Percentiles rank a stretch among this genome's conserved stretches.
phyloP scores from a whole-genome alignment of 53 echinoderm and acorn worm genomes.

The Holothuria leucospilota region DNA sequence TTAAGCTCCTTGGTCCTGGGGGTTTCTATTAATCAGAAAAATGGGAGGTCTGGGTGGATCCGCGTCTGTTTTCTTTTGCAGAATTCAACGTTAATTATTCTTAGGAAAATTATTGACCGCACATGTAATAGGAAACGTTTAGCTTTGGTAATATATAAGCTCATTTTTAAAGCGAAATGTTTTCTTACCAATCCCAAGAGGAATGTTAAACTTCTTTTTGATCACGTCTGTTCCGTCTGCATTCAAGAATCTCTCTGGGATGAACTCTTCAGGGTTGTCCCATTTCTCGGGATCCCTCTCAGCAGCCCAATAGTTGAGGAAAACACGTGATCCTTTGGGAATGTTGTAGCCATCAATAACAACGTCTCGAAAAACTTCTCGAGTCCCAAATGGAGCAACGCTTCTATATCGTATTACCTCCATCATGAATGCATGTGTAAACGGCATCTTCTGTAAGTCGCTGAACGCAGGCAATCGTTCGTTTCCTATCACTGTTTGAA shows the following conservation, averaged over 20 bases:
- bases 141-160: too few species aligned
- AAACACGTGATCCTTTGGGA: constrained; percentile 8
- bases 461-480: not conserved
- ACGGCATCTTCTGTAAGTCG: not conserved
- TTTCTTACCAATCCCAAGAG: constrained; percentile 12
- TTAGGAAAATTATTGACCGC: too few species aligned
- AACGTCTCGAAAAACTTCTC: not conserved
- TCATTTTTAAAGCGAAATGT: too few species aligned
- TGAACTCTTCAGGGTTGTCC: constrained; percentile 14
- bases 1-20: too few species aligned
- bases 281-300: constrained; percentile 4
- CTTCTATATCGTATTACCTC: not conserved
- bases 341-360: not conserved
- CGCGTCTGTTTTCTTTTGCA: too few species aligned
- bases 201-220: not conserved
- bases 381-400: not conserved
- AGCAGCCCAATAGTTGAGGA: constrained; percentile 14
- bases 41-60: too few species aligned
- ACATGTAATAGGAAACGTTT: too few species aligned
- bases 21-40: too few species aligned
- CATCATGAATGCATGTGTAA: constrained; percentile 16
- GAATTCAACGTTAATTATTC: too few species aligned
- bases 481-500: not conserved
- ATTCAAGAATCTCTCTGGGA: constrained; percentile 9
- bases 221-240: not conserved